These are phyloP conservation scores for Cardinalis cardinalis DNA, from an alignment of 2,113 vertebrate genomes.

Conservation along the genomic window DNA sequence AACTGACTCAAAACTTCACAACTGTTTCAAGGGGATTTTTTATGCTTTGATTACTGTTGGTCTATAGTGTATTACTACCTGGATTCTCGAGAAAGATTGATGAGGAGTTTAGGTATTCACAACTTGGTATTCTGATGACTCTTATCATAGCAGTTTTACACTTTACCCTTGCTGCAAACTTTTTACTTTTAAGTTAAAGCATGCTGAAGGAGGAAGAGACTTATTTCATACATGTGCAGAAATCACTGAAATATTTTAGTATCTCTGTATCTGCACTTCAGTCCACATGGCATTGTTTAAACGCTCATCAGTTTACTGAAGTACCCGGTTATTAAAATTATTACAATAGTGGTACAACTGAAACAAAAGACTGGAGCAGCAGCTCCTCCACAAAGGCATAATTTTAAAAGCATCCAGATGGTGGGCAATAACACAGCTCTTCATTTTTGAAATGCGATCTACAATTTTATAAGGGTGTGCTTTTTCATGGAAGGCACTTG, in stretches of 20 bases:
- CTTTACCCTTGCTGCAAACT: not conserved
- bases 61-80: not conserved
- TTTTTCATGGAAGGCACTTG: not conserved
- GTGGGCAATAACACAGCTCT: not conserved
- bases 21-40: rapidly evolving
- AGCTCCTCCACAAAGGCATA: not conserved
- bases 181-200: not conserved
- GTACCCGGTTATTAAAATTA: not conserved
- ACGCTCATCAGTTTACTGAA: not conserved
- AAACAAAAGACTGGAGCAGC: not conserved
- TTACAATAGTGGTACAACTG: rapidly evolving
- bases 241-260: not conserved
- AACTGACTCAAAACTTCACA: not conserved
- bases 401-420: not conserved
- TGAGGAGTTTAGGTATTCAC: rapidly evolving
- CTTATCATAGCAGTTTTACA: not conserved
- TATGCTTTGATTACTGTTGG: not conserved
- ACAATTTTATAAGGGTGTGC: not conserved
- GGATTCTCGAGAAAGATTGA: not conserved
- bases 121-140: not conserved
- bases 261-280: not conserved
- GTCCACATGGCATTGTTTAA: not conserved
- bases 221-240: not conserved
- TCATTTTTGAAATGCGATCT: not conserved
- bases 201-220: not conserved